Evolutionary conservation across 2,113 vertebrate genomes (phyloP), one percentile per base, ranked within the genome.

Genomic region (Anoplopoma fimbria): DNA sequence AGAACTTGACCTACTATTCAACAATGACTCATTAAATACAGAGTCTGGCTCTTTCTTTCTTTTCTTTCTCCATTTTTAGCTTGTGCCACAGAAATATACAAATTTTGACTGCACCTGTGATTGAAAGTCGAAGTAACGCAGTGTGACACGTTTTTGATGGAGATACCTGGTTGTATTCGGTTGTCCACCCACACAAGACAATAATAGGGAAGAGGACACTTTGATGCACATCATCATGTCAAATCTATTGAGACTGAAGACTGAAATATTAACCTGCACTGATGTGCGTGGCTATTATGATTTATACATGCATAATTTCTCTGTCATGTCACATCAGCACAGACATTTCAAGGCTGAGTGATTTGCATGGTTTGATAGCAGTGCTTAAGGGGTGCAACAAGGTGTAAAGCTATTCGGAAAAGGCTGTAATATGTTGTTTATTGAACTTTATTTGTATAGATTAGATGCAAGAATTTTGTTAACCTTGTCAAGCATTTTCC

Each of bases 321-420:
- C 23, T 61, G 83, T 51, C 82, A 60, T 69, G 71, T 82, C 57
- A 45, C 73, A 68, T 81, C 67, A 73, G 13, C 4, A 9, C 33
- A 36, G 27, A 51, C 14, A 19, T 57, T 76, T 88, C 57, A 63
- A 19, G 82, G 78, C 53, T 89, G 82, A 75, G 13, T 61, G 45
- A 80, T 71, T 67, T 71, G 38, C 34, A 15, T 51, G 57, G 47
- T 60, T 76, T 77, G 19, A 87, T 49, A 67, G 64, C 31, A 9
- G 47, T 36, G 61, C 40, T 86, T 72, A 83, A 65, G 69, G 55
- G 57, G 36, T 21, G 68, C 79, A 82, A 57, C 23, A 73, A 71
- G 47, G 68, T 87, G 83, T 62, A 69, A 86, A 88, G 61, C 40
- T 77, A 53, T 55, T 27, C 12, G 33, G 47, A 40, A 68, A 69